Base-by-base conservation (phyloP, 2,797 vertebrate genomes). In the Orestias chungarensis region DNA sequence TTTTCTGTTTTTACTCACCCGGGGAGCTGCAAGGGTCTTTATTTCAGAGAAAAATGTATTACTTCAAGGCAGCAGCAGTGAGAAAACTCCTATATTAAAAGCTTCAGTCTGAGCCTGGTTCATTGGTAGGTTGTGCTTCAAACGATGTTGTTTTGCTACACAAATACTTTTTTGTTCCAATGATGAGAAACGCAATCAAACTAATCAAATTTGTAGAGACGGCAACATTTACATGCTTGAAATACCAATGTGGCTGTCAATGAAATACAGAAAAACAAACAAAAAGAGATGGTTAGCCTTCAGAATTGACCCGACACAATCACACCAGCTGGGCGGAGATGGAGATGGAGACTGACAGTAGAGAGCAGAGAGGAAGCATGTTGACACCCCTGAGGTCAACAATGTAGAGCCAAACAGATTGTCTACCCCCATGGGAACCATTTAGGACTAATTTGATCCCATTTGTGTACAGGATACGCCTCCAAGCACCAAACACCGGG, bases 401-500 rank as follows among this genome's bases (percentile, higher is more conserved):
- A 50, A 82, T 68, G 79, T 72, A 67, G 73, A 72, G 9, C 61
- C 52, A 71, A 82, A 78, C 73, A 79, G 72, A 79, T 77, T 35
- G 31, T 10, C 52, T 35, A 35, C 64, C 84, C 66, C 47, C 0
- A 10, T 2, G 75, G 78, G 80, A 82, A 78, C 55, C 66, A 83
- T 89, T 89, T 84, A 71, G 50, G 52, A 43, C 75, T 76, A 74
- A 89, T 85, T 75, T 70, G 38, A 81, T 88, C 78, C 85, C 10
- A 72, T 85, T 82, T 80, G 69, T 82, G 80, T 62, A 75, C 77
- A 81, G 75, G 40, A 42, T 83, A 85, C 85, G 85, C 81, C 86
- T 83, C 80, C 76, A 78, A 71, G 80, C 76, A 52, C 67, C 67
- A 71, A 81, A 83, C 44, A 52, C 62, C 71, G 68, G 33, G 64